Conservation (phyloP, 2,113 vertebrate species). For the Hippoglossus stenolepis region DNA sequence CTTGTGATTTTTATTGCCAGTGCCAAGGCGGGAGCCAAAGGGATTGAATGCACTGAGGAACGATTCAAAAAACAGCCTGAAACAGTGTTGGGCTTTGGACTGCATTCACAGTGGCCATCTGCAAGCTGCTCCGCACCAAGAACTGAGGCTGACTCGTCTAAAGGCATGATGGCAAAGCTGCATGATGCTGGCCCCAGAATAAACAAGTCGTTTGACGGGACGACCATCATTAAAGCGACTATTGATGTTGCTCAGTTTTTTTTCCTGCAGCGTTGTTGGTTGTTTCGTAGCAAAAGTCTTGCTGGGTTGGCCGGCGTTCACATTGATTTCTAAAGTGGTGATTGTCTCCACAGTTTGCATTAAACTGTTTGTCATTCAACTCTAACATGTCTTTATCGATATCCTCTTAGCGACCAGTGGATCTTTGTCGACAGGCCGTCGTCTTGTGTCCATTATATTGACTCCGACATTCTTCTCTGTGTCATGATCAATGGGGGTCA, state of each 20-base stretch:
- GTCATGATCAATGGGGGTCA: constrained; percentile 65
- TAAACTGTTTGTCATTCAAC: constrained; percentile 70
- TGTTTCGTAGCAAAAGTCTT: constrained; percentile 30
- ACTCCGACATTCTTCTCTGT: constrained; percentile 51
- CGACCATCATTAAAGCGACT: constrained; percentile 64
- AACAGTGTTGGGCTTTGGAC: constrained; percentile 76
- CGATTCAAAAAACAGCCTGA: constrained; percentile 76
- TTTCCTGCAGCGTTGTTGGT: constrained; percentile 35
- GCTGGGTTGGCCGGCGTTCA: constrained; percentile 50
- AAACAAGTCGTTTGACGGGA: constrained; percentile 73
- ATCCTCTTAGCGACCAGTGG: constrained; percentile 48
- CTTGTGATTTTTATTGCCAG: constrained; percentile 68
- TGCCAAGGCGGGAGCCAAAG: constrained; percentile 65
- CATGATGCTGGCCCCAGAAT: constrained; percentile 70
- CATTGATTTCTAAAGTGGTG: constrained; percentile 62
- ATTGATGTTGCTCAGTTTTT: constrained; percentile 52
- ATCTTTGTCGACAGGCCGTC: constrained; percentile 25
- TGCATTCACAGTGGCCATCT: constrained; percentile 78
- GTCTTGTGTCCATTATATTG: constrained; percentile 47
- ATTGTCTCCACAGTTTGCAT: constrained; percentile 56
- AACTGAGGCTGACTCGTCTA: constrained; percentile 66
- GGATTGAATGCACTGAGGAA: constrained; percentile 73
- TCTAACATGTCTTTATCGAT: constrained; percentile 61
- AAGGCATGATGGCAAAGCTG: constrained; percentile 70
- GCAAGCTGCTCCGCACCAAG: constrained; percentile 71